Percentiles rank a stretch among this genome's conserved stretches.
Conservation (phyloP, 2,797 vertebrate genomes). For the Lagocephalus sceleratus region DNA sequence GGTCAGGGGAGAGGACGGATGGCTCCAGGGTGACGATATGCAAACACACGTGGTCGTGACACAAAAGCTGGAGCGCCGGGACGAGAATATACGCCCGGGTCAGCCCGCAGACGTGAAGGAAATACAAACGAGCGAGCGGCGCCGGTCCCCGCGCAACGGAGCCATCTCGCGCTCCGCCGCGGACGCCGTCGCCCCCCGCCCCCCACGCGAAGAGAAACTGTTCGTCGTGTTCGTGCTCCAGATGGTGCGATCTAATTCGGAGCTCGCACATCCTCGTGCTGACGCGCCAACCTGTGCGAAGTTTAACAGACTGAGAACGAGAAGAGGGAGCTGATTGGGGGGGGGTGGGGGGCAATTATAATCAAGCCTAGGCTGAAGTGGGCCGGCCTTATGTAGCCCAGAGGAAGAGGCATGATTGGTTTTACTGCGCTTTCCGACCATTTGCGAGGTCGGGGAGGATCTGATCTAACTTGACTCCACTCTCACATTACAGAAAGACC, state of each 20-base stretch:
- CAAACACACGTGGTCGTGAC: conserved; percentile 24
- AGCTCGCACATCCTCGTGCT: conserved; percentile 24
- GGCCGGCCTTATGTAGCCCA: conserved; percentile 28
- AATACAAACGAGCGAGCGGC: no score
- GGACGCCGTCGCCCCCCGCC: no score
- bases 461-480: no score
- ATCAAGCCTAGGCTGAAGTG: conserved; percentile 24
- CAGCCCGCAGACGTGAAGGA: not conserved
- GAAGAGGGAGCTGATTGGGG: conserved; percentile 40
- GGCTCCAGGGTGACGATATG: conserved; percentile 62
- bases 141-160: no score
- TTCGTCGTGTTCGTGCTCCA: conserved; percentile 42
- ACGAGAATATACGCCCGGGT: conserved; percentile 26
- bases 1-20: conserved; percentile 58
- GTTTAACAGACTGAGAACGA: conserved; percentile 36
- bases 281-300: conserved; percentile 42
- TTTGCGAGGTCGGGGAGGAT: not conserved
- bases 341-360: conserved; percentile 38
- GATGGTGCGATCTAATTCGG: conserved; percentile 58
- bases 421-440: conserved; percentile 50
- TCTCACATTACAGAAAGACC: no score
- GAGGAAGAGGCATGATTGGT: conserved; percentile 19
- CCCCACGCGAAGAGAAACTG: conserved; percentile 28
- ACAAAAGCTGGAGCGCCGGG: conserved; percentile 13
- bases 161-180: no score